A percentile compares a stretch with the other conserved stretches of the same genome.
These are phyloP conservation scores for Oscheius sp. DNA, from an alignment of 2,888 invertebrate species.

Conservation along the genomic window DNA sequence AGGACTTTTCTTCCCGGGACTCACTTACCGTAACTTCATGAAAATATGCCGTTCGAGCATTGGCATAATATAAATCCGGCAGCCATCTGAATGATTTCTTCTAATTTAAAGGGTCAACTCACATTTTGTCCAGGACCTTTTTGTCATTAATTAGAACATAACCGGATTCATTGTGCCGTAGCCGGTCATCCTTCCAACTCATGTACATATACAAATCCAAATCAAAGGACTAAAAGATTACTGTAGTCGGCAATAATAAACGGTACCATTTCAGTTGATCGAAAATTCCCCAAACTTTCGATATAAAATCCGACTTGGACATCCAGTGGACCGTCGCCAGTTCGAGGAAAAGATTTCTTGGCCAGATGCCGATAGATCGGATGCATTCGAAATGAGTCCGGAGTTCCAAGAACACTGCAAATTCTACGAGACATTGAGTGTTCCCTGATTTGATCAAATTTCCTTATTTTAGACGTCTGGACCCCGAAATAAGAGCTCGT, in stretches of 20 bases:
- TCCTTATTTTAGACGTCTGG: too few species aligned
- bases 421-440: too few species aligned
- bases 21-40: conserved; percentile 50
- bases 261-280: conserved; percentile 63
- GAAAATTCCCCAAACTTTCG: conserved; percentile 64
- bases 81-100: conserved; percentile 45
- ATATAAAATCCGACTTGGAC: conserved; percentile 65
- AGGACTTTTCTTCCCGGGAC: not conserved
- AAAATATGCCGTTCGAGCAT: conserved; percentile 64
- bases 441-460: too few species aligned
- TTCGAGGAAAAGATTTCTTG: conserved; percentile 48
- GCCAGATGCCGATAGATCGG: not conserved
- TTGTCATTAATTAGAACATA: conserved; percentile 63
- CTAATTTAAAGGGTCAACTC: not conserved
- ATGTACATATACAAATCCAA: conserved; percentile 69
- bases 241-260: too few species aligned
- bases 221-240: conserved; percentile 60
- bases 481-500: too few species aligned
- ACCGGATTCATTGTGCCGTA: conserved; percentile 59
- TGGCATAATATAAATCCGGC: conserved; percentile 67
- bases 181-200: conserved; percentile 59
- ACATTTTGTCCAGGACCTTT: conserved; percentile 56
- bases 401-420: too few species aligned
- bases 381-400: not conserved
- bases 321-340: conserved; percentile 43